Evolutionary conservation across 2,888 invertebrate genomes (phyloP).

Genomic region (Mythimna ferrago): DNA sequence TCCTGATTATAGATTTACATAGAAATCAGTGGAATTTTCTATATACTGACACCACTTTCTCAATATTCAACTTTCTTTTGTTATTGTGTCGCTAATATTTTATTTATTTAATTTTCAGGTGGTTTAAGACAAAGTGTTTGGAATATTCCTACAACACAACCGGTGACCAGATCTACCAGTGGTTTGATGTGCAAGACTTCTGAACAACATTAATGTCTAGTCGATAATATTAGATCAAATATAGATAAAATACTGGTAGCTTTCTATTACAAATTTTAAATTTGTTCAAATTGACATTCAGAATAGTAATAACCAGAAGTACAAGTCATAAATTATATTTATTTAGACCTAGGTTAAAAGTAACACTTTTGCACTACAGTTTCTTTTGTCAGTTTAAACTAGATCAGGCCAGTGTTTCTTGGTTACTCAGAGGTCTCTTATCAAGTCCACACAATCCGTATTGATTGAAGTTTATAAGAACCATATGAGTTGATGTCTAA

Average conservation of each 20-base stretch:
- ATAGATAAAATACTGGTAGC: background rate
- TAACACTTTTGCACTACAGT: too few relatives aligned
- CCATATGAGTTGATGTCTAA: too few relatives aligned
- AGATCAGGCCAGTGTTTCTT: too few relatives aligned
- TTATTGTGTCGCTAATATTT: background rate
- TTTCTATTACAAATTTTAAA: background rate
- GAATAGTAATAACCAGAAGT: background rate
- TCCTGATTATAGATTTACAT: background rate
- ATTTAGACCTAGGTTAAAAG: too few relatives aligned
- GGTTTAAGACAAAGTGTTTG: constrained; percentile 84
- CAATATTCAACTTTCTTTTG: background rate
- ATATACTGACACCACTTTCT: too few relatives aligned
- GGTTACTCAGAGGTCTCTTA: too few relatives aligned
- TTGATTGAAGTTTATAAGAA: too few relatives aligned
- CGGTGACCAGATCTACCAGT: constrained; percentile 84
- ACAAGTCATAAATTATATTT: too few relatives aligned
- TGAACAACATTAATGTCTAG: constrained; percentile 13
- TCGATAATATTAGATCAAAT: background rate
- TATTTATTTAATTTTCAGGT: constrained; percentile 67
- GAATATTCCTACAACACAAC: constrained; percentile 83
- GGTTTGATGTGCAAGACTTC: constrained; percentile 85
- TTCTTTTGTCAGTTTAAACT: too few relatives aligned
- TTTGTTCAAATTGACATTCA: background rate
- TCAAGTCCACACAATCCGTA: too few relatives aligned
- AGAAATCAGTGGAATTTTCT: background rate